Evolutionary conservation across 2,113 vertebrate species (phyloP).

Genomic region (Gulo gulo): DNA sequence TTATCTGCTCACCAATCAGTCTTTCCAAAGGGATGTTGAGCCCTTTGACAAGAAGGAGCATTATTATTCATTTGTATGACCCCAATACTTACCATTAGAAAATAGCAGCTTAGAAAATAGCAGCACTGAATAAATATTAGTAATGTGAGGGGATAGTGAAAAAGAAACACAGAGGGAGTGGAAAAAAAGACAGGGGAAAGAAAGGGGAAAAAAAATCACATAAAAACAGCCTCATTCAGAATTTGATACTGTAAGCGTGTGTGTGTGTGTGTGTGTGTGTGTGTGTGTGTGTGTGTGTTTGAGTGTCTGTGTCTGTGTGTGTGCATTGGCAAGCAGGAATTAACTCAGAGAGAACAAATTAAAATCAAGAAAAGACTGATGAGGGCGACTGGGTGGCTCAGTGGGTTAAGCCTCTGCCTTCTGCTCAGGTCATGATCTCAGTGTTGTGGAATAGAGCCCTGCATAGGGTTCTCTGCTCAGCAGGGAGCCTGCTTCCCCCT

Average conservation of each 20-base stretch:
- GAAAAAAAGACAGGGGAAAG: background rate
- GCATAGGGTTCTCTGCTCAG: too few relatives aligned
- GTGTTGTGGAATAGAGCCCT: too few relatives aligned
- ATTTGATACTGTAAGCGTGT: background rate
- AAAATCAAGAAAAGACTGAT: background rate
- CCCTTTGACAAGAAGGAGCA: background rate
- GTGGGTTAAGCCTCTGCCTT: too few relatives aligned
- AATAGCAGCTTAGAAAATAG: background rate
- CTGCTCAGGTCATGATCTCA: too few relatives aligned
- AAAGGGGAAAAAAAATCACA: background rate
- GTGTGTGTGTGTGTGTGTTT: background rate
- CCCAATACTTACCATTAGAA: background rate
- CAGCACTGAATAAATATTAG: background rate
- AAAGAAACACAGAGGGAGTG: background rate
- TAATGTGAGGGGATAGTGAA: background rate
- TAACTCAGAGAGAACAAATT: background rate
- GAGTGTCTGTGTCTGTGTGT: background rate
- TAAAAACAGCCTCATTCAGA: background rate
- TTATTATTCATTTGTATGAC: background rate
- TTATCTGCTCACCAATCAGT: background rate
- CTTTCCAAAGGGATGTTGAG: background rate
- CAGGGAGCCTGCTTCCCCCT: too few relatives aligned
- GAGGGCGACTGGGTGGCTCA: too few relatives aligned
- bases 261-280: background rate
- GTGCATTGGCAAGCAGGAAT: background rate